Evolutionary conservation across 2,888 invertebrate species (phyloP), one percentile per base, ranked within the genome.

Genomic region (Busseola fusca): DNA sequence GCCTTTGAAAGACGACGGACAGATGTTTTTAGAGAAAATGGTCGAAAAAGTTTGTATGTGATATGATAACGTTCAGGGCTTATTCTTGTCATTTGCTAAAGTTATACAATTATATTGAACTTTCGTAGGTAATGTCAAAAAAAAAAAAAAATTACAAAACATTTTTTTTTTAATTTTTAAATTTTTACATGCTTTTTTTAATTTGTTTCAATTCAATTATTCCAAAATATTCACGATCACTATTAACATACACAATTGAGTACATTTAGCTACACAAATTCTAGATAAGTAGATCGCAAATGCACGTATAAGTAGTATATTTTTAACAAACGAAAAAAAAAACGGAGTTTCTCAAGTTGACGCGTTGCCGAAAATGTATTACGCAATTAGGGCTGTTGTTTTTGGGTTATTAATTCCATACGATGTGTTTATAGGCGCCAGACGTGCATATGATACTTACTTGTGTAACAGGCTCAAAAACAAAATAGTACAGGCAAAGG

Each of bases 211-310:
- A 48, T 30, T 52, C 16, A 48, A 30, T 65, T 21, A 40, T 67
- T 67, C 16, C 21, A 62, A 21, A 59, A 45, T 57, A 34, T 56
- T 14, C 10, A 52, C 25, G 50, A n/a, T 48, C 10, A 63, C 37
- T 37, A 37, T 50, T 30, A 27, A 27, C 7, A 27, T 52, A 63
- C 48, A 67, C 45, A 70, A 76, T 76, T 34, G 5, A 34, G 34
- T 34, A 34, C 7, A 34, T 34, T 34, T 34, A 34, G 62, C 62
- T 77, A 69, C 69, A 80, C 40, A 67, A 56, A 71, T 69, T 40
- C 30, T 57, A 48, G 21, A n/a, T 25, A 59, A 42, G n/a, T 30
- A 52, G 21, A 4, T 65, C 18, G 14, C 10, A 40, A 63, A 45
- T 52, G 25, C 9, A 65, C 14, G 6, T 45, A n/a, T 21, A 16